These are phyloP conservation scores for Ophion obscuratus DNA, from an alignment of 2,888 invertebrate species.

Conservation along the genomic window DNA sequence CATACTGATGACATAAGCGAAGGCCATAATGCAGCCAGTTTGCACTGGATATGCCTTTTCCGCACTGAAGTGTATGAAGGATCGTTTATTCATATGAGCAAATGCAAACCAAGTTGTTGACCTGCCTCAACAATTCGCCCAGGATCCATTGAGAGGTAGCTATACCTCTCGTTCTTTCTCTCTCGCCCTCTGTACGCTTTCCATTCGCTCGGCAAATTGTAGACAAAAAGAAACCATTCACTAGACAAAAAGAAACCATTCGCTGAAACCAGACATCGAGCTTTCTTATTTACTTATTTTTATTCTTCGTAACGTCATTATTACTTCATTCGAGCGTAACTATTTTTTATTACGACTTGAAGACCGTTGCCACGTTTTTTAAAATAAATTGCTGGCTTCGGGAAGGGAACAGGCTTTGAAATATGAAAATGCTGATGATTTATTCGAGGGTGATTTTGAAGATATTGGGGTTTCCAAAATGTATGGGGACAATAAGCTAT, in stretches of 20 bases:
- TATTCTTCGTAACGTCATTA: background rate
- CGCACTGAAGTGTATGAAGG: background rate
- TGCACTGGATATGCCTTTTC: slow-evolving; percentile 35
- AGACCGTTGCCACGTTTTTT: background rate
- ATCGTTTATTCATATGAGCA: slow-evolving; percentile 39
- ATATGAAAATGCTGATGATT: too few species aligned
- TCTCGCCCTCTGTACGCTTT: background rate
- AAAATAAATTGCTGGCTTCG: background rate
- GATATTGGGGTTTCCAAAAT: too few species aligned
- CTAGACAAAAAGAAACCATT: background rate
- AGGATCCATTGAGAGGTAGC: background rate
- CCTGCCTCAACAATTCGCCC: slow-evolving; percentile 35
- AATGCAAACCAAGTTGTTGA: slow-evolving; percentile 2
- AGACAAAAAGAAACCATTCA: background rate
- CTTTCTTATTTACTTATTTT: background rate
- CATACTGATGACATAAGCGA: background rate
- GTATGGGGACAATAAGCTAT: too few species aligned
- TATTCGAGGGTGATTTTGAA: too few species aligned
- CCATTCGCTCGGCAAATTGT: background rate
- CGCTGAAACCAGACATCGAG: background rate
- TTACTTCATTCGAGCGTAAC: background rate
- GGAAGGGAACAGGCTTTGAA: too few species aligned
- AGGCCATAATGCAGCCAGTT: slow-evolving; percentile 56
- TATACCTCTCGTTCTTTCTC: background rate
- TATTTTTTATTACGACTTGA: background rate